phyloP scores from a whole-genome alignment of 2,888 invertebrate species.

The Hofmannophila pseudospretella region DNA sequence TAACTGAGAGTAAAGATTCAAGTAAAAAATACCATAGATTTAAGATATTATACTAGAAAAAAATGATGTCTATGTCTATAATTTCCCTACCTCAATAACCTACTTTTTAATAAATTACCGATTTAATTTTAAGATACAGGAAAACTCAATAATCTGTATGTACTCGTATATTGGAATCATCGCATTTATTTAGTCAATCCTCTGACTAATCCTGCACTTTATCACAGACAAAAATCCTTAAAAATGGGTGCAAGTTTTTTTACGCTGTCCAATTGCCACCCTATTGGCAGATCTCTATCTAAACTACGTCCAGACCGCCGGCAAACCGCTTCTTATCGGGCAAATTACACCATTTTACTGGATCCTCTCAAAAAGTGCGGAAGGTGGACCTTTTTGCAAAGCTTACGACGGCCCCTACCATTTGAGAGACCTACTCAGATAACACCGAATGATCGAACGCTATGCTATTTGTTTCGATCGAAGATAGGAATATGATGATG shows the following conservation, averaged over 20 bases:
- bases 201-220: neutral
- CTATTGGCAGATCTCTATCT: slow-evolving; percentile 53
- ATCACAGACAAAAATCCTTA: slow-evolving; percentile 15
- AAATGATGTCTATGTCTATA: no score
- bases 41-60: no score
- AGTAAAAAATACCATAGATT: no score
- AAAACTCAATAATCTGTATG: no score
- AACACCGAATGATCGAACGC: neutral
- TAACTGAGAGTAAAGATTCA: no score
- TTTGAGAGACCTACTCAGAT: slow-evolving; percentile 7
- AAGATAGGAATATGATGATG: neutral
- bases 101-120: no score
- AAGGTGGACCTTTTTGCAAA: slow-evolving; percentile 46
- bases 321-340: slow-evolving; percentile 58
- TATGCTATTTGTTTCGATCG: neutral
- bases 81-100: no score
- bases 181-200: neutral
- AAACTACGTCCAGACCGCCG: slow-evolving; percentile 18
- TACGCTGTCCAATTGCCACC: slow-evolving; percentile 26
- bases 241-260: slow-evolving; percentile 25
- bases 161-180: no score
- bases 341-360: slow-evolving; percentile 67
- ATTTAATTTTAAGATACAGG: no score
- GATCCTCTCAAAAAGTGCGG: slow-evolving; percentile 56
- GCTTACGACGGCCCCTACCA: slow-evolving; percentile 41